Base-by-base conservation (phyloP, 2,113 vertebrate genomes). In the Scophthalmus maximus region DNA sequence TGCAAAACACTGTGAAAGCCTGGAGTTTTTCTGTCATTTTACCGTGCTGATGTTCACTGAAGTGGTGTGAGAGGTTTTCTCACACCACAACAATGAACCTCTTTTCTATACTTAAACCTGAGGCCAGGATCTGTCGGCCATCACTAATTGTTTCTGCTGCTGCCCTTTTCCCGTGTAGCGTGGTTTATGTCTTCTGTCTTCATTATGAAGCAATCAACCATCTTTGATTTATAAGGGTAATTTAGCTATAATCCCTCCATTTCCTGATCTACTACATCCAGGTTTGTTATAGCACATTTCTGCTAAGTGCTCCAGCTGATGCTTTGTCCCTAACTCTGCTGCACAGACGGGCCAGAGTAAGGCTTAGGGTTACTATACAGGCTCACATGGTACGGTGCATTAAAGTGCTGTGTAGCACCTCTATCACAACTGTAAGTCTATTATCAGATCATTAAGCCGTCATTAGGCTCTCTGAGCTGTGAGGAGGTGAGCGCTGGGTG, bases 151-250 rank as follows among this genome's bases (percentile, higher is more conserved):
- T 71, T 77, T 71, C 65, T 82, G 47, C 59, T 40, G 2, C 71
- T 49, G 55, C 69, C 34, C 11, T 36, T 50, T 52, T 17, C 51
- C 44, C 50, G 4, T 77, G 25, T 12, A 63, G 69, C 72, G 46
- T 77, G 68, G 40, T 65, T 82, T 70, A 61, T 66, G 69, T 77
- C 65, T 57, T 32, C 70, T 74, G 56, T 78, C 77, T 64, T 80
- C 57, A 79, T 79, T 62, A 77, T 17, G 68, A 63, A 55, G 68
- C 56, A 62, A 77, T 82, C 68, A 86, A 14, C 38, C 40, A 56
- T 40, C 8, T 80, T 78, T 86, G 73, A 86, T 83, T 83, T 77
- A 86, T 86, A 66, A 63, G 57, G 68, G 73, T 71, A 60, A 83
- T 78, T 81, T 72, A 61, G 49, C 49, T 52, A 52, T 56, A 67